Percentiles rank a stretch among this genome's conserved stretches.
phyloP scores from a whole-genome alignment of 2,888 invertebrate species.

The Chironomus riparius region DNA sequence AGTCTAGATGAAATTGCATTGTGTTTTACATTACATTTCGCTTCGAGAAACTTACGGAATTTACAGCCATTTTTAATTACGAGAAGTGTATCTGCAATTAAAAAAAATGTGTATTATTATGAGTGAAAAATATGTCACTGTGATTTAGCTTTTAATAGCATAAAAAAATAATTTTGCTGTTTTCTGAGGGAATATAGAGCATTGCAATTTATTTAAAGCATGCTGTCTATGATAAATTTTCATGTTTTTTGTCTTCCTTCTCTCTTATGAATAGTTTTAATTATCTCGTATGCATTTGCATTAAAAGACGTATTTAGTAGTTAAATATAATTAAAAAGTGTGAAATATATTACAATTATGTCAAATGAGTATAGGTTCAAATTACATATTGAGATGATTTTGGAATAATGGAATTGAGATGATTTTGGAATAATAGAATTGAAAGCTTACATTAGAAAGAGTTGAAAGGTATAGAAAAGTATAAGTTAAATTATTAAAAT shows the following conservation, averaged over 20 bases:
- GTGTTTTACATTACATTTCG: neutral
- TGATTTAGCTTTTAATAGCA: neutral
- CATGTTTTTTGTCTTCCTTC: neutral
- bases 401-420: no score
- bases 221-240: neutral
- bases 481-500: no score
- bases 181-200: no score
- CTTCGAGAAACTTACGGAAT: conserved; percentile 28
- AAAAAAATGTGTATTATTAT: neutral
- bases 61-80: conserved; percentile 28
- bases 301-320: neutral
- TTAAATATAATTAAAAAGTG: no score
- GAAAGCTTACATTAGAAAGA: no score
- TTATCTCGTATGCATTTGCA: neutral
- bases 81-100: conserved; percentile 18
- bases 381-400: no score
- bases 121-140: conserved; percentile 1
- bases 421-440: no score
- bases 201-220: neutral
- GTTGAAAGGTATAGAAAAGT: no score
- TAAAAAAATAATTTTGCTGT: neutral
- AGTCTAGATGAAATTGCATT: neutral
- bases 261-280: neutral
- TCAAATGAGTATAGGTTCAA: no score
- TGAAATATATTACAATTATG: no score